phyloP scores from a whole-genome alignment of 2,797 vertebrate species.

The Podarcis siculus region DNA sequence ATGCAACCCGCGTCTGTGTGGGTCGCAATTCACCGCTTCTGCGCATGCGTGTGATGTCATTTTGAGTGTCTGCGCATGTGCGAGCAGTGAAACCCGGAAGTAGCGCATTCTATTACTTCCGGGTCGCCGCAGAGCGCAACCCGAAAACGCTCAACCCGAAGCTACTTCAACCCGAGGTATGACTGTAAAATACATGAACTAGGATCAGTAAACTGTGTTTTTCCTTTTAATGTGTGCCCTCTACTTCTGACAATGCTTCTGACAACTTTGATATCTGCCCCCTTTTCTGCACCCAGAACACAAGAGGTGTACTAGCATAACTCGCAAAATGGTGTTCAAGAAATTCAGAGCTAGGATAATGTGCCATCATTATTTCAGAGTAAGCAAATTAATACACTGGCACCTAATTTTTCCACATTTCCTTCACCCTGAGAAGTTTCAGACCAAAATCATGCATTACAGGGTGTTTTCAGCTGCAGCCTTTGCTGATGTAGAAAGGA shows the following conservation, averaged over 20 bases:
- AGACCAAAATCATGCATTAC: background rate
- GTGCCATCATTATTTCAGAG: background rate
- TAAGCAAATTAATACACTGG: background rate
- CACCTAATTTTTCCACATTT: background rate
- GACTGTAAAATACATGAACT: background rate
- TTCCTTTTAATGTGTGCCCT: background rate
- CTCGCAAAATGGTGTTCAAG: background rate
- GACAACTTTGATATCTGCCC: background rate
- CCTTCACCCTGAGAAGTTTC: background rate
- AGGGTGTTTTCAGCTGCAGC: background rate
- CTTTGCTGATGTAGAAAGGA: background rate
- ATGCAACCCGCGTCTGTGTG: too few species aligned
- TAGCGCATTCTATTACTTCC: too few species aligned
- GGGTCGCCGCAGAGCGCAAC: too few species aligned
- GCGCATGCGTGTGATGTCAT: too few species aligned
- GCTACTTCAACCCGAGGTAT: too few species aligned
- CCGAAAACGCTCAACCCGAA: too few species aligned
- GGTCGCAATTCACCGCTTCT: too few species aligned
- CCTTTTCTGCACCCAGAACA: background rate
- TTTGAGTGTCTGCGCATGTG: too few species aligned
- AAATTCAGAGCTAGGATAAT: background rate
- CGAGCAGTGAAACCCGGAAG: too few species aligned
- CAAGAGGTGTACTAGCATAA: background rate
- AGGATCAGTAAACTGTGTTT: background rate
- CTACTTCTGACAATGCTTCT: background rate